Base-by-base conservation (phyloP, 2,797 vertebrate genomes). In the Spinus pinus region DNA sequence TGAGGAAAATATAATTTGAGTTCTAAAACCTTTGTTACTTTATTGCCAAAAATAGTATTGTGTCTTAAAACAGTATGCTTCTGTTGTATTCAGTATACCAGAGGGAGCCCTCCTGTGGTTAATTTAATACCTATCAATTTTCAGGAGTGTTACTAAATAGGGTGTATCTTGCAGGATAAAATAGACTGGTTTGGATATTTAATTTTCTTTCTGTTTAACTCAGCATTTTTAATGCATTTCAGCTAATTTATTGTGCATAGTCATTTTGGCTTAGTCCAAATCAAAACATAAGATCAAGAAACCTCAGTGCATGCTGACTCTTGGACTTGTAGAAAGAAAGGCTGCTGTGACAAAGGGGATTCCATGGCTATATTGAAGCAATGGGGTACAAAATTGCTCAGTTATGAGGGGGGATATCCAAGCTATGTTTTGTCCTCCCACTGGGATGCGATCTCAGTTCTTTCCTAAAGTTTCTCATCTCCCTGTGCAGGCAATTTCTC, bases 41-140 rank as follows among this genome's bases (percentile, higher is more conserved):
- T 70, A 70, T 62, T 78, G 57, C 65, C 73, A 70, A 62, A 70
- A 86, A 41, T 49, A 49, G 49, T 70, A 16, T 12, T 62, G 6
- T 70, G 5, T 62, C 65, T 78, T 86, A 78, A 78, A 95, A 66
- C 64, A 73, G 77, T 91, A 37, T 79, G 81, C 84, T 96, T 86
- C 77, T 78, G 54, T 91, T 66, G 61, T 84, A 51, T 67, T 95
- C 87, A 33, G 70, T 86, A 25, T 95, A 88, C 93, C 81, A 90
- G 93, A 96, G 95, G 88, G 96, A 96, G 96, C 96, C 96, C 96
- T 96, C 96, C 95, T 97, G 96, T 97, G 96, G 96, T 86, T 96
- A 93, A 90, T 94, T 95, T 96, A 93, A 90, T 96, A 93, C 74
- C 88, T 96, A 89, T 95, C 92, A 93, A 93, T 97, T 96, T 96